Evolutionary conservation across 2,113 vertebrate genomes (phyloP), one percentile per base, ranked within the genome.

Genomic region (Rhabdornis inornatus): DNA sequence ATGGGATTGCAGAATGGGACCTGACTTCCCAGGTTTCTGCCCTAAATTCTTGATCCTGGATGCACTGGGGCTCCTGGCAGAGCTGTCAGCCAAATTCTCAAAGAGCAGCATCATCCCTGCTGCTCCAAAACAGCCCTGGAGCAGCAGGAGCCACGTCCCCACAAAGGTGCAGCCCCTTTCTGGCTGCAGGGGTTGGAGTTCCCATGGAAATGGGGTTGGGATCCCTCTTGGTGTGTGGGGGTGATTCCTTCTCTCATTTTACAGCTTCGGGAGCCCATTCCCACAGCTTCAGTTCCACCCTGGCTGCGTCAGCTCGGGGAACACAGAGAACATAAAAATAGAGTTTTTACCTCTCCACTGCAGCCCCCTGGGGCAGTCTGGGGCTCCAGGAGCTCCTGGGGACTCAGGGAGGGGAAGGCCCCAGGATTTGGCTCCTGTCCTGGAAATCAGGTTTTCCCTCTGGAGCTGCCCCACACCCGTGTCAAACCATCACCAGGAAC

Each of bases 141-240:
- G 31, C 33, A 40, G 24, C 22, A 7, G 11, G 24, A 56, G 22
- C 40, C 23, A 20, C 0, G 0, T 22, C 53, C 72, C 37, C 6
- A 1, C 7, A 37, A 15, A 50, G 39, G 11, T 9, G 78, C 49
- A 83, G 13, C 27, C 21, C 23, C 9, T 27, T 45, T 15, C 30
- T 39, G 37, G 27, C 71, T 1, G 6, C 42, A 24, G n/a, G 11
- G 10, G 1, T 53, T 16, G 77, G 37, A 20, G 33, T 37, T 30
- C 1, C 24, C 8, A 0, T 30, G 40, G 40, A 33, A 45, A 10
- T 3, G 59, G 31, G 25, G 4, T 1, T 24, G 64, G 45, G 47
- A 13, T 88, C 27, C 50, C 33, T 52, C 24, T 23, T 1, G 19
- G 8, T 0, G 4, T 9, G 17, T 0, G 1, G 1, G 59, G 6